phyloP scores from a whole-genome alignment of 2,113 vertebrate genomes.

The Tachuris rubrigastra region DNA sequence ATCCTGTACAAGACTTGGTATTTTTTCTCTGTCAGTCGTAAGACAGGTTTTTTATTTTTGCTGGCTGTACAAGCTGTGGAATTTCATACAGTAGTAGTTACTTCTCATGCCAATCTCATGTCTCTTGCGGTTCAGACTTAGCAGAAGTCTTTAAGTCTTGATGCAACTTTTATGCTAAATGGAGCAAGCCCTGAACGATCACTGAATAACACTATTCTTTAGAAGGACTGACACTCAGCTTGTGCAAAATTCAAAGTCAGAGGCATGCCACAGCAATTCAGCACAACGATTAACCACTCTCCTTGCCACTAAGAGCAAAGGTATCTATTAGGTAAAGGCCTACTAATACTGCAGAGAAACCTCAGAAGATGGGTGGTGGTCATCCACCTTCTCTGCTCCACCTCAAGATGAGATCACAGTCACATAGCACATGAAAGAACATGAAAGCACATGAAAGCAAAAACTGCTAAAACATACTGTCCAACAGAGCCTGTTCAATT shows the following conservation, averaged over 20 bases:
- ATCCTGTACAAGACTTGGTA: constrained; percentile 36
- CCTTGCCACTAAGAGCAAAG: neutral
- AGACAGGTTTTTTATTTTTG: neutral
- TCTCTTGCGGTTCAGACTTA: neutral
- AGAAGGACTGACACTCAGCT: neutral
- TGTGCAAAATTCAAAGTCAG: neutral
- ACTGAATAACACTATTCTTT: neutral
- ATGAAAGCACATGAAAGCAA: neutral
- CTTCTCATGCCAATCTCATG: neutral
- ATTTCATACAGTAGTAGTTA: neutral
- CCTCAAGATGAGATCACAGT: neutral
- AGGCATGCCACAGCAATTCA: neutral
- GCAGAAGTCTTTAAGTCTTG: neutral
- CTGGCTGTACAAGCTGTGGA: neutral
- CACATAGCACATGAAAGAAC: neutral
- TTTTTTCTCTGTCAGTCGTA: constrained; percentile 57
- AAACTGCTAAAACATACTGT: neutral
- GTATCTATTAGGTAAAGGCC: neutral
- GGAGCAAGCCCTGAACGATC: neutral
- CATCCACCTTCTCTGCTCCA: neutral
- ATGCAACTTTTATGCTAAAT: neutral
- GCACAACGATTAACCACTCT: neutral
- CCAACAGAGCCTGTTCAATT: neutral
- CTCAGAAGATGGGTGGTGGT: neutral
- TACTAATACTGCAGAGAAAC: neutral